Evolutionary conservation across 2,113 vertebrate genomes (phyloP), one percentile per base, ranked within the genome.

Genomic region (Macrotis lagotis): DNA sequence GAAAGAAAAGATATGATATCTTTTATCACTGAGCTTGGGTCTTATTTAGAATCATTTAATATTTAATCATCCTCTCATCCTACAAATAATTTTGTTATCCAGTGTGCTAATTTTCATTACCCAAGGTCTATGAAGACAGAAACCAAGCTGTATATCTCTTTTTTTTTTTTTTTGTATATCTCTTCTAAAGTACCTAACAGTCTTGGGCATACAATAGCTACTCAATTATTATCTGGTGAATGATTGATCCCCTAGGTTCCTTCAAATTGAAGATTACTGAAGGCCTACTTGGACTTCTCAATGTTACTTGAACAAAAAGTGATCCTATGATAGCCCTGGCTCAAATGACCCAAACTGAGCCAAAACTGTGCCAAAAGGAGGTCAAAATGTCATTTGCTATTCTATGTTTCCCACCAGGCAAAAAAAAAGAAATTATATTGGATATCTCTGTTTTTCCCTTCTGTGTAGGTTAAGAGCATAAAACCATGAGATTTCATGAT

Each of bases 331-430:
- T n/a, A 95, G 4, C 74, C 95, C 51, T 95, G 74, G 93, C 22
- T 31, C 12, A 97, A 83, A 94, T 25, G 28, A 37, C 83, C n/a
- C 91, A 44, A 48, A 91, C 50, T 94, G 44, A 92, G 88, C 66
- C 91, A 93, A 48, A 28, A 55, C 0, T 31, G 19, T 83, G 66
- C 19, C n/a, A 74, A 74, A 66, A 74, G 59, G 59, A 74, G 12
- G 14, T 14, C 1, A 14, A n/a, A n/a, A 74, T 74, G 37, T 74
- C 59, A 74, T 66, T n/a, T 4, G 14, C 14, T n/a, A 74, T 74
- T 3, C 37, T 74, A 5, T 4, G 4, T n/a, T 74, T 16, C n/a
- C 59, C 59, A 74, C 28, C 9, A 74, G 31, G 55, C 55, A 74
- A 66, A 66, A 37, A 12, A 37, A 2, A 66, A 66, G 31, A 53